Evolutionary conservation across 2,888 invertebrate species (phyloP).

Genomic region (Lepidochrysops patricia): DNA sequence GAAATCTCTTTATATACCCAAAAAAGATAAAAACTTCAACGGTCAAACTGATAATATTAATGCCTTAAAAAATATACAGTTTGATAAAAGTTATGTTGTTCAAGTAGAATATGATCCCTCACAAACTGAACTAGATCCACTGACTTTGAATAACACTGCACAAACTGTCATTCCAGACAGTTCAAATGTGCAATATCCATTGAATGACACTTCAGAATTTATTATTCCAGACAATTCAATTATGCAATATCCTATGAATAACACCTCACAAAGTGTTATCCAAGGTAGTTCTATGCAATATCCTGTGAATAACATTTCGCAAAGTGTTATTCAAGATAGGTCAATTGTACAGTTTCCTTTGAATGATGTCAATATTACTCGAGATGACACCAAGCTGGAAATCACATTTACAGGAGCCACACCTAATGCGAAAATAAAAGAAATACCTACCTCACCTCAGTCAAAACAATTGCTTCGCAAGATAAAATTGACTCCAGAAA

Average conservation of each 20-base stretch:
- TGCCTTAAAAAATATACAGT: constrained; percentile 3
- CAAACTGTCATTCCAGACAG: not conserved
- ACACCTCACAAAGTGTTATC: not conserved
- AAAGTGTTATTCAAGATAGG: not conserved
- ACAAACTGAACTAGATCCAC: not conserved
- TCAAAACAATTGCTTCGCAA: constrained; percentile 26
- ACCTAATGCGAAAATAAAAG: not conserved
- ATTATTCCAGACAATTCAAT: not conserved
- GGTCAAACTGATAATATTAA: not conserved
- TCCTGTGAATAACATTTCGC: not conserved
- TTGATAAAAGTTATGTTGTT: constrained; percentile 16
- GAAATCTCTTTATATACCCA: constrained; percentile 14
- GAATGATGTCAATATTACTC: not conserved
- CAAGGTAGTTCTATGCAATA: not conserved
- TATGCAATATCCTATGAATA: not conserved
- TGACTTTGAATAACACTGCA: not conserved
- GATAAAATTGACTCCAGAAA: constrained; percentile 44
- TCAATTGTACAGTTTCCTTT: not conserved
- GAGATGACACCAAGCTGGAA: constrained; percentile 1
- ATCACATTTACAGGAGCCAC: constrained; percentile 3
- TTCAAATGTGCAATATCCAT: not conserved
- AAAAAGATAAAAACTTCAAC: not conserved
- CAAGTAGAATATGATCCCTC: constrained; percentile 15
- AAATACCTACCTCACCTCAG: constrained; percentile 5
- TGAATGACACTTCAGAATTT: not conserved